Percentiles rank a stretch among this genome's conserved stretches.
phyloP scores from a whole-genome alignment of 2,888 invertebrate species.

The Lordiphosa andalusiaca region DNA sequence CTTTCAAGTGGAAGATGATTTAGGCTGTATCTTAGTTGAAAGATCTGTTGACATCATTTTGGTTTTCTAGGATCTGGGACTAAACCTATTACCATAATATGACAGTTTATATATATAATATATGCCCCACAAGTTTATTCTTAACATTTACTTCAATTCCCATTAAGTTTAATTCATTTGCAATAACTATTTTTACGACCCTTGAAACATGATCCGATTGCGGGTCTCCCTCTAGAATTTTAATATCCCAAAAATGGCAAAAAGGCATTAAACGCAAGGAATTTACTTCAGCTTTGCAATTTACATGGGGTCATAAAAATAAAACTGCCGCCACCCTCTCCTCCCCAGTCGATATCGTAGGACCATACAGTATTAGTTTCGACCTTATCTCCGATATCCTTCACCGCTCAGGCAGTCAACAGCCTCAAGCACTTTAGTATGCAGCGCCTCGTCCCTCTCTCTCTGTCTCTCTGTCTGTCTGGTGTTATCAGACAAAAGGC shows the following conservation, averaged over 20 bases:
- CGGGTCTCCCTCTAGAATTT: neutral
- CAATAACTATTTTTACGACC: neutral
- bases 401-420: conserved; percentile 16
- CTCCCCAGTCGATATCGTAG: too few species aligned
- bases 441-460: conserved; percentile 6
- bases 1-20: too few species aligned
- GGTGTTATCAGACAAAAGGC: conserved; percentile 33
- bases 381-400: conserved; percentile 23
- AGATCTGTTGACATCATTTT: too few species aligned
- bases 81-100: too few species aligned
- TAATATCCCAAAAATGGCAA: conserved; percentile 3
- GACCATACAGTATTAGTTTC: conserved; percentile 1
- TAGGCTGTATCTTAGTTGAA: too few species aligned
- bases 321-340: neutral
- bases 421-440: conserved; percentile 27
- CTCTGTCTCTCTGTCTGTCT: neutral
- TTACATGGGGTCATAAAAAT: neutral
- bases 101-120: too few species aligned
- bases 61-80: too few species aligned
- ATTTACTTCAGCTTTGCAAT: neutral
- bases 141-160: too few species aligned
- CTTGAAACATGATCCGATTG: conserved; percentile 8
- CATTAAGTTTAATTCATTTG: neutral
- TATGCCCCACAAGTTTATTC: too few species aligned
- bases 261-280: neutral